phyloP scores from a whole-genome alignment of 2,888 invertebrate genomes.

The Anagyrus pseudococci region DNA sequence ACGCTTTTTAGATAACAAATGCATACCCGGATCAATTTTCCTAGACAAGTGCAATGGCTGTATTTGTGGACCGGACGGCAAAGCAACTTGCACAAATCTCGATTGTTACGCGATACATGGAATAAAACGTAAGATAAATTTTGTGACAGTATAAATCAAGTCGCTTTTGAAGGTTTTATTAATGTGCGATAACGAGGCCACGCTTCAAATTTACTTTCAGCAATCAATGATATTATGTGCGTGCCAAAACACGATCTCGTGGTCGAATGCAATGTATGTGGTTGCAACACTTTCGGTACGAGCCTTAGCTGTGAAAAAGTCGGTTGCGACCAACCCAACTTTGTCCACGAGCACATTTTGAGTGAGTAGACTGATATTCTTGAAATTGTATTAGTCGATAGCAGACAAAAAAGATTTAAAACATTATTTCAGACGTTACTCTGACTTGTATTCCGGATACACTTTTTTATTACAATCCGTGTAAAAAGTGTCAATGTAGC shows the following conservation, averaged over 20 bases:
- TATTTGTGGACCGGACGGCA: constrained; percentile 60
- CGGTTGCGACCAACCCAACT: constrained; percentile 4
- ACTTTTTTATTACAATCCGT: constrained; percentile 61
- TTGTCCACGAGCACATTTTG: constrained; percentile 16
- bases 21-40: constrained; percentile 19
- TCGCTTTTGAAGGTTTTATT: not conserved
- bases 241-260: constrained; percentile 8
- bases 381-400: not conserved
- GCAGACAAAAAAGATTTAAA: not conserved
- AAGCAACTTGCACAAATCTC: constrained; percentile 38
- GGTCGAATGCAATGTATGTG: constrained; percentile 16
- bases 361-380: constrained; percentile 9
- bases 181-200: not conserved
- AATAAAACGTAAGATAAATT: not conserved
- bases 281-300: constrained; percentile 9
- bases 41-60: constrained; percentile 67
- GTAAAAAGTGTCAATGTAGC: constrained; percentile 66
- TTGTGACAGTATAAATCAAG: not conserved
- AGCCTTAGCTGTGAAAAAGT: constrained; percentile 2
- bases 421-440: constrained; percentile 12
- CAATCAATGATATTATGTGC: not conserved
- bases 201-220: not conserved
- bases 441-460: constrained; percentile 56
- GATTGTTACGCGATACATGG: constrained; percentile 17
- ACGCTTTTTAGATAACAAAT: not conserved